Evolutionary conservation across 2,888 invertebrate genomes (phyloP), one percentile per base, ranked within the genome.

Genomic region (Drosophila algonquin): DNA sequence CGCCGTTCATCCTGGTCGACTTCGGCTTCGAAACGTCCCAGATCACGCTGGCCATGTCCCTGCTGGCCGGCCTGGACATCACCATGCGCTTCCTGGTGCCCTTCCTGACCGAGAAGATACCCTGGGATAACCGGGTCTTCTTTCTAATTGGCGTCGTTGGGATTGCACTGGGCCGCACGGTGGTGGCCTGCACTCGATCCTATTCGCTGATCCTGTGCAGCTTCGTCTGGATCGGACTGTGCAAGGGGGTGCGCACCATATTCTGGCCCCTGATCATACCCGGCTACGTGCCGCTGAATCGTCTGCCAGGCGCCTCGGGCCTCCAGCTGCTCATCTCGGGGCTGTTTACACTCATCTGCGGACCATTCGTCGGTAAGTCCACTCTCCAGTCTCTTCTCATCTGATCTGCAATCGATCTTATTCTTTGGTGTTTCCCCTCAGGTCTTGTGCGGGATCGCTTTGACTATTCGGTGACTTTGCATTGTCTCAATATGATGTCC

Each of bases 221-320:
- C 14, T 94, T 95, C 35, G 93, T 94, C 0, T 93, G 95, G 75
- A 94, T 96, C 73, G 96, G 96, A 0, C 93, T 94, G 65, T 95
- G 95, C 21, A 96, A 96, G 91, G 96, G 95, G 0, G 90, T 96
- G 1, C 93, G 95, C 62, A 96, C 96, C 5, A 95, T 96, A 7
- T 96, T 96, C 83, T 95, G 96, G 94, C 95, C 95, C 0, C 91
- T 96, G 5, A 95, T 95, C 12, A 95, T 96, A 80, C 95, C 96
- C 3, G 94, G 94, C 0, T 94, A 96, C 85, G 95, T 96, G 48
- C 94, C 95, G 0, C 87, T 96, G 14, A 94, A 95, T 73, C 94
- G 95, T 65, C 89, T 96, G 67, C 95, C 96, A 0, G 95, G 95
- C 10, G 96, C 96, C 3, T 94, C 95, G 0, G 96, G 96, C 0